Percentiles rank a stretch among this genome's conserved stretches.
These are phyloP conservation scores for Tachina fera DNA, from an alignment of 2,888 invertebrate genomes.

Conservation along the genomic window DNA sequence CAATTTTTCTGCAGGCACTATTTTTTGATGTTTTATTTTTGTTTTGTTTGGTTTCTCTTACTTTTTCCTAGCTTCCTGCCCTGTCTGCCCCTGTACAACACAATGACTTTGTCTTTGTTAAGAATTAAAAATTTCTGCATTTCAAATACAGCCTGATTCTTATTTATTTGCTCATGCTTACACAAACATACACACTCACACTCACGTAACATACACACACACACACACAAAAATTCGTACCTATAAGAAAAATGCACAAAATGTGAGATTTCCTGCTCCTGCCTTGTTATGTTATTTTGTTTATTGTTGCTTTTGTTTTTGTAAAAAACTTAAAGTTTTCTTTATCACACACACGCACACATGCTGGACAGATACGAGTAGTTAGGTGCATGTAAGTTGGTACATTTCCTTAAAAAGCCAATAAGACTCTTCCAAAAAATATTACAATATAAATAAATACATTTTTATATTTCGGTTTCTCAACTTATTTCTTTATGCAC, in stretches of 20 bases:
- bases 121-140: slow-evolving; percentile 70
- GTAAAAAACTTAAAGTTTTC: slow-evolving; percentile 60
- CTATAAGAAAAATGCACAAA: slow-evolving; percentile 3
- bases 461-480: slow-evolving; percentile 47
- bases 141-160: slow-evolving; percentile 69
- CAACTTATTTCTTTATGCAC: slow-evolving; percentile 47
- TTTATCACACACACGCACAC: slow-evolving; percentile 68
- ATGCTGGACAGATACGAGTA: slow-evolving; percentile 33
- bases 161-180: slow-evolving; percentile 43
- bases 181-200: not conserved
- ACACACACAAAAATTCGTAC: not conserved
- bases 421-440: slow-evolving; percentile 53
- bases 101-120: slow-evolving; percentile 9
- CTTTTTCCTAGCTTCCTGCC: not conserved
- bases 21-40: slow-evolving; percentile 46
- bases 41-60: slow-evolving; percentile 49
- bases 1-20: slow-evolving; percentile 68
- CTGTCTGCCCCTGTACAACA: not conserved
- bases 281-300: slow-evolving; percentile 57
- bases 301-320: slow-evolving; percentile 64
- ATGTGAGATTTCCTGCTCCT: slow-evolving; percentile 43
- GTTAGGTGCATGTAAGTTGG: slow-evolving; percentile 43
- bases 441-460: slow-evolving; percentile 46
- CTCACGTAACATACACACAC: slow-evolving; percentile 7
- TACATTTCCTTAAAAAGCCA: slow-evolving; percentile 48